phyloP scores from a whole-genome alignment of 2,888 invertebrate species.

The Sialis fuliginosa region DNA sequence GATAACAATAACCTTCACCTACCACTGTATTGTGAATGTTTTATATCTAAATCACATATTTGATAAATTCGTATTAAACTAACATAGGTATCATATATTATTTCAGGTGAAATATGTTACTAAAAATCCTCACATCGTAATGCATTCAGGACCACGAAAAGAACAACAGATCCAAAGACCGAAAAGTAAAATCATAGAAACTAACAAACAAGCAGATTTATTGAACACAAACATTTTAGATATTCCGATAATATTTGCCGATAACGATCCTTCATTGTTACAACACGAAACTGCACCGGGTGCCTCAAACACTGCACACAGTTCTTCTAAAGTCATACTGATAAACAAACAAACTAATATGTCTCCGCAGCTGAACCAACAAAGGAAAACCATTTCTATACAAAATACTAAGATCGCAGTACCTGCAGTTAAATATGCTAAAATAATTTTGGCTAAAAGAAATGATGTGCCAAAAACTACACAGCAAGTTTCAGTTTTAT shows the following conservation, averaged over 20 bases:
- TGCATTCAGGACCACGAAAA: too few species aligned
- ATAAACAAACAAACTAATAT: slow-evolving; percentile 13
- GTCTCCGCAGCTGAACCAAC: background rate
- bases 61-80: too few species aligned
- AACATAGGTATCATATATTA: too few species aligned
- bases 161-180: too few species aligned
- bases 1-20: too few species aligned
- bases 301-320: slow-evolving; percentile 6
- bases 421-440: slow-evolving; percentile 25
- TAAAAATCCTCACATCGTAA: too few species aligned
- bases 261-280: slow-evolving; percentile 21
- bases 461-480: background rate
- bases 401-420: background rate
- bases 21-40: too few species aligned
- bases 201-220: slow-evolving; percentile 23
- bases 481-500: slow-evolving; percentile 9
- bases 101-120: too few species aligned
- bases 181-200: too few species aligned
- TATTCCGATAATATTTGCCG: slow-evolving; percentile 47
- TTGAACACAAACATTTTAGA: slow-evolving; percentile 39
- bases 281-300: slow-evolving; percentile 5
- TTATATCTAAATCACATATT: too few species aligned
- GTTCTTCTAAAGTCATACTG: slow-evolving; percentile 10
- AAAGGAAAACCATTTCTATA: background rate
- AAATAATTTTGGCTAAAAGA: slow-evolving; percentile 31